phyloP scores from a whole-genome alignment of 23 tunicate genomes.

The Trididemnum clinides region DNA sequence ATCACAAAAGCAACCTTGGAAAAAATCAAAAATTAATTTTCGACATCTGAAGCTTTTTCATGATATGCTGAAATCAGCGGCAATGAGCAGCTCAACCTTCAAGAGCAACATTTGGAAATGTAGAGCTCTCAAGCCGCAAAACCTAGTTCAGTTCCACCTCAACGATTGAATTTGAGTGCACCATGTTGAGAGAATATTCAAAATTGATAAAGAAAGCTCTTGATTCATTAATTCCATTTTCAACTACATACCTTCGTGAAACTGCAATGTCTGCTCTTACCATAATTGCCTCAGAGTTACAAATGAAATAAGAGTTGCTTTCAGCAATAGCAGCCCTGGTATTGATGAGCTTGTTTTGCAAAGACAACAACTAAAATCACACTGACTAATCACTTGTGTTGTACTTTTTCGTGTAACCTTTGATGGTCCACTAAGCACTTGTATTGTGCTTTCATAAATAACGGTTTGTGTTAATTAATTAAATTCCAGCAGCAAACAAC shows the following conservation, averaged over 20 bases:
- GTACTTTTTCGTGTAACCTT: background rate
- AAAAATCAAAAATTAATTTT: background rate
- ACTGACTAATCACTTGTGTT: too few species aligned
- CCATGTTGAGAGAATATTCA: background rate
- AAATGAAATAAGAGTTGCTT: too few species aligned
- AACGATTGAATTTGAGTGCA: background rate
- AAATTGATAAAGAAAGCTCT: background rate
- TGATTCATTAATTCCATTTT: background rate
- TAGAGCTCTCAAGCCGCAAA: background rate
- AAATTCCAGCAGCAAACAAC: background rate
- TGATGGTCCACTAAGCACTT: background rate
- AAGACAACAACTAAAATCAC: background rate
- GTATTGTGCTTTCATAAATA: background rate
- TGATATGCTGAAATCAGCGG: background rate
- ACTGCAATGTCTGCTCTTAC: background rate
- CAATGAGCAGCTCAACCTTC: too few species aligned
- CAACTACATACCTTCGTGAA: background rate
- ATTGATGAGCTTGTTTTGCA: background rate
- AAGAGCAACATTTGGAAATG: too few species aligned
- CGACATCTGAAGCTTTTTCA: background rate
- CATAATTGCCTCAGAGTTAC: too few species aligned
- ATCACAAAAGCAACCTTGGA: constrained; percentile 6
- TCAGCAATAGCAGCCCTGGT: too few species aligned
- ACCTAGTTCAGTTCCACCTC: background rate
- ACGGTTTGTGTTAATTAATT: background rate